Percentiles rank a stretch among this genome's conserved stretches.
phyloP scores from a whole-genome alignment of 2,797 vertebrate genomes.

The Peromyscus melanophrys region DNA sequence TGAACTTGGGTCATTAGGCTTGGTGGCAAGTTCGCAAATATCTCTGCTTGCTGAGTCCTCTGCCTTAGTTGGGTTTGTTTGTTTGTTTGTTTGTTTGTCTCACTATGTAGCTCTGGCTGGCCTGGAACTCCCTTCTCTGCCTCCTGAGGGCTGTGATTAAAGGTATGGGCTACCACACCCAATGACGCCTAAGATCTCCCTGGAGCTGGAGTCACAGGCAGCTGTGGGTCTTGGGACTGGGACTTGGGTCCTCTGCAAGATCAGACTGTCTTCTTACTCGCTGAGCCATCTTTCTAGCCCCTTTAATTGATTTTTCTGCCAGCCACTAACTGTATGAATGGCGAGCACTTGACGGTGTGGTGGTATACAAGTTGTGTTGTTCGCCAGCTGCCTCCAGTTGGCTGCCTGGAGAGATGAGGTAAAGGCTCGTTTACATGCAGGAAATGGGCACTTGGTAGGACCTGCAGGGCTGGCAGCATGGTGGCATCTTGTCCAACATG shows the following conservation, averaged over 20 bases:
- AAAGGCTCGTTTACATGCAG: neutral
- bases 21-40: neutral
- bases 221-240: neutral
- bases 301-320: neutral
- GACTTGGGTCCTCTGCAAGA: neutral
- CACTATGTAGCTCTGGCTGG: neutral
- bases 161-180: neutral
- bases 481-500: neutral
- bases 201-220: neutral
- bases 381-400: neutral
- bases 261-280: neutral
- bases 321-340: neutral
- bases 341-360: neutral
- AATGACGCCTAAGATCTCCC: neutral
- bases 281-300: neutral
- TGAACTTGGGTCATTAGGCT: neutral
- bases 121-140: neutral
- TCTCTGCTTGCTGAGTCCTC: neutral
- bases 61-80: neutral
- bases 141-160: neutral
- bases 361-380: neutral
- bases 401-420: too few species aligned
- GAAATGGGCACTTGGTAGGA: neutral
- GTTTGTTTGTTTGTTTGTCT: neutral
- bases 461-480: too few species aligned